Conservation (phyloP, 2,888 invertebrate species). For the Orchestes rusci region DNA sequence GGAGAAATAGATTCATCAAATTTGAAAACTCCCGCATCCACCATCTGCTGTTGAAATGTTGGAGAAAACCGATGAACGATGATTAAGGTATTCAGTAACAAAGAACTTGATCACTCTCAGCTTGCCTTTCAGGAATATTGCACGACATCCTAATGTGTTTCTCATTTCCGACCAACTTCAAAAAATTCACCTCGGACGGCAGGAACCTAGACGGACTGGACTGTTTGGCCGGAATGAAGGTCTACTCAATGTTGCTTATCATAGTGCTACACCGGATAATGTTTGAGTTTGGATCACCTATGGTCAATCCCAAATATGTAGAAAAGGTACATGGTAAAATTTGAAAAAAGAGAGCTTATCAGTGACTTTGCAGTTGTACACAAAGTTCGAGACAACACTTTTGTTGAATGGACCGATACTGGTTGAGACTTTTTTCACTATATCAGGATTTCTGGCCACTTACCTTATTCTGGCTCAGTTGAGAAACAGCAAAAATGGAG, state of each 20-base stretch:
- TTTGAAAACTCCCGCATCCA: too few species aligned
- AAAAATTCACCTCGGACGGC: slow-evolving; percentile 29
- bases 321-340: slow-evolving; percentile 30
- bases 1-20: too few species aligned
- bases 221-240: slow-evolving; percentile 36
- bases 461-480: slow-evolving; percentile 57
- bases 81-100: not conserved
- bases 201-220: slow-evolving; percentile 31
- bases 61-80: too few species aligned
- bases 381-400: slow-evolving; percentile 39
- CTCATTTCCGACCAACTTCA: slow-evolving; percentile 32
- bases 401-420: slow-evolving; percentile 59
- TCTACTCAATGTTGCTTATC: slow-evolving; percentile 35
- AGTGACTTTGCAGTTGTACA: slow-evolving; percentile 29
- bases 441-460: slow-evolving; percentile 62
- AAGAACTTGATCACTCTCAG: not conserved
- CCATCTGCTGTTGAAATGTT: too few species aligned
- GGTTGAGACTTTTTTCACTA: slow-evolving; percentile 61
- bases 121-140: slow-evolving; percentile 27
- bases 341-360: not conserved
- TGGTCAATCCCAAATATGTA: slow-evolving; percentile 34
- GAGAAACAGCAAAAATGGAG: slow-evolving; percentile 51
- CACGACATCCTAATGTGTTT: slow-evolving; percentile 33
- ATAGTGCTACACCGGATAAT: slow-evolving; percentile 37
- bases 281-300: slow-evolving; percentile 36